Evolutionary conservation across 1,140 invertebrate species (phyloP).

Genomic region (Drosophila pseudoananassae): DNA sequence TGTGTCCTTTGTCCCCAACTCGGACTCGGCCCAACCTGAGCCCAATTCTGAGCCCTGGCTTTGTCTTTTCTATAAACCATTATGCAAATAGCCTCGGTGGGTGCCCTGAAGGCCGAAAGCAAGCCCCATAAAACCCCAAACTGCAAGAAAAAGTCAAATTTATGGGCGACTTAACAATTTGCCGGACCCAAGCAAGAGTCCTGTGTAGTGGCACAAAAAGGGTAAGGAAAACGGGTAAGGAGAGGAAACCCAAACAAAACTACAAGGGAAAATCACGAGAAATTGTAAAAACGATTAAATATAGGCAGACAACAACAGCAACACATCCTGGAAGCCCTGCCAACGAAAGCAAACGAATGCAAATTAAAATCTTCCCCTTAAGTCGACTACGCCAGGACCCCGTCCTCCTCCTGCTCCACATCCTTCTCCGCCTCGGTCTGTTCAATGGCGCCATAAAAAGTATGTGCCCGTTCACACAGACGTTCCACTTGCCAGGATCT

Average conservation of each 20-base stretch:
- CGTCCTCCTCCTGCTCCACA: background rate
- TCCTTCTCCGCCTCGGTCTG: slow-evolving; percentile 4
- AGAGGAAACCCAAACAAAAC: slow-evolving; percentile 46
- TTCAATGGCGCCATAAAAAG: slow-evolving; percentile 70
- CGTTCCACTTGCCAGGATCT: slow-evolving; percentile 48
- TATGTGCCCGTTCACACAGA: slow-evolving; percentile 55
- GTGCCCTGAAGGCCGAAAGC: slow-evolving; percentile 32
- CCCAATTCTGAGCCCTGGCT: slow-evolving; percentile 40
- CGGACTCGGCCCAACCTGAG: background rate
- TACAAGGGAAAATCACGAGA: slow-evolving; percentile 67
- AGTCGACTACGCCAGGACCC: slow-evolving; percentile 49
- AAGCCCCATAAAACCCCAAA: slow-evolving; percentile 32
- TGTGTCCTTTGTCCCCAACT: slow-evolving; percentile 9
- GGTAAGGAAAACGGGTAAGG: background rate
- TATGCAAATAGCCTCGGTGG: slow-evolving; percentile 76
- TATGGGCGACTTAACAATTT: slow-evolving; percentile 83
- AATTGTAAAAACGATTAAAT: slow-evolving; percentile 79
- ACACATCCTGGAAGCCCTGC: slow-evolving; percentile 42
- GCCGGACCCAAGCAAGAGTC: slow-evolving; percentile 26
- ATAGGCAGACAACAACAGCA: slow-evolving; percentile 61
- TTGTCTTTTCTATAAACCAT: slow-evolving; percentile 81
- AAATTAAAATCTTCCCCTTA: slow-evolving; percentile 81
- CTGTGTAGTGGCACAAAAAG: background rate
- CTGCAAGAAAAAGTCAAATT: slow-evolving; percentile 76
- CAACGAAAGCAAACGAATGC: slow-evolving; percentile 82